These are phyloP conservation scores for Antennarius maculatus DNA, from an alignment of 2,797 vertebrate genomes.

Conservation along the genomic window DNA sequence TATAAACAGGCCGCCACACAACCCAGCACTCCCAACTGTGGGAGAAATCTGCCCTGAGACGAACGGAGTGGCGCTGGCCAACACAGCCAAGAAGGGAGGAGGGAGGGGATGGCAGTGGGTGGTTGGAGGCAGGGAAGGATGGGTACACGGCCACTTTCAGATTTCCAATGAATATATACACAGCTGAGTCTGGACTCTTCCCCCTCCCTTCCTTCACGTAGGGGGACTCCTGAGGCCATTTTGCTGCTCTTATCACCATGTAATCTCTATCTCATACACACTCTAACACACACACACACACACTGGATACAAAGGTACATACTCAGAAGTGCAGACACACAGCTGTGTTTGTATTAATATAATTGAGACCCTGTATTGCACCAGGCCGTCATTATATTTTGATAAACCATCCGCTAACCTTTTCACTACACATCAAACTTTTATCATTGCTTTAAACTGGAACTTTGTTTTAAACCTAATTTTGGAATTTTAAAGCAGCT, in stretches of 20 bases:
- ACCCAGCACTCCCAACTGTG: constrained; percentile 85
- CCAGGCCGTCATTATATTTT: not conserved
- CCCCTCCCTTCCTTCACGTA: constrained; percentile 57
- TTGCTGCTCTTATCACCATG: constrained; percentile 63
- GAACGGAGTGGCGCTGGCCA: constrained; percentile 78
- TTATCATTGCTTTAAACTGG: not conserved
- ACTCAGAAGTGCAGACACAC: not conserved
- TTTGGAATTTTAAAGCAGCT: not conserved
- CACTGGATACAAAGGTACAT: constrained; percentile 11
- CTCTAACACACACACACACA: constrained; percentile 22
- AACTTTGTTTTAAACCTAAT: not conserved
- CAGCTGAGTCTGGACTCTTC: constrained; percentile 80
- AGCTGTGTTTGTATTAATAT: constrained; percentile 9
- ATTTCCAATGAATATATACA: constrained; percentile 82
- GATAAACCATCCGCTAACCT: not conserved
- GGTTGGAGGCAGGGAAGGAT: constrained; percentile 71
- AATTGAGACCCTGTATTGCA: constrained; percentile 21
- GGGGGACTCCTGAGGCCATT: constrained; percentile 68
- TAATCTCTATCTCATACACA: constrained; percentile 63
- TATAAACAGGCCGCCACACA: constrained; percentile 88
- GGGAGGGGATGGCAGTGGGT: constrained; percentile 64
- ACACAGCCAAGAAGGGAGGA: constrained; percentile 68
- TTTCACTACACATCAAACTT: not conserved
- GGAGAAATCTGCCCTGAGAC: constrained; percentile 85
- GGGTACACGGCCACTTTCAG: constrained; percentile 82